A percentile compares a stretch with the other conserved stretches of the same genome.
Conservation (phyloP, 2,888 invertebrate genomes). For the Sericinus montela region DNA sequence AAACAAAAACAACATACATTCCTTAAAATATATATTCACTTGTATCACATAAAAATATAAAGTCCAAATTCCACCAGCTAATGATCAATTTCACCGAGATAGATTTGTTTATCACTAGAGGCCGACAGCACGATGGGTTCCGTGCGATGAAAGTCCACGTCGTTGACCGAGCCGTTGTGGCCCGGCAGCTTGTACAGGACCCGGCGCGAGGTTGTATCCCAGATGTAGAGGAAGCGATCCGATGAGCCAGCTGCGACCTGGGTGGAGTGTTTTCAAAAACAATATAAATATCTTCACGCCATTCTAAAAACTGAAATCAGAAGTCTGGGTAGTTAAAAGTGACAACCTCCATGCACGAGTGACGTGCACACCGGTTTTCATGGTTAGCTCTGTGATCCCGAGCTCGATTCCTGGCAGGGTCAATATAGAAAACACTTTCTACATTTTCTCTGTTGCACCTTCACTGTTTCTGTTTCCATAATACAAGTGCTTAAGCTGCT, state of each 20-base stretch:
- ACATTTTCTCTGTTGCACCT: too few relatives aligned
- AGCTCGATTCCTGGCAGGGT: too few relatives aligned
- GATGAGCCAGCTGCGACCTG: constrained; percentile 91
- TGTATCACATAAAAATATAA: background rate
- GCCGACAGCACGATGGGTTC: constrained; percentile 97
- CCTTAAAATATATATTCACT: constrained; percentile 9
- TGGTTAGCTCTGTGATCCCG: too few relatives aligned
- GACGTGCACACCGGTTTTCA: too few relatives aligned
- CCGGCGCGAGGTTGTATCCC: constrained; percentile 96
- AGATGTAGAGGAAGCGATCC: constrained; percentile 96
- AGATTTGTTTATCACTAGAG: constrained; percentile 97
- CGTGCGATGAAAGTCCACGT: constrained; percentile 95
- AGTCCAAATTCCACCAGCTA: constrained; percentile 22
- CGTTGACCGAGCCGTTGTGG: constrained; percentile 98
- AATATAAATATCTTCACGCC: too few relatives aligned
- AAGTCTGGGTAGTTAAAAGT: too few relatives aligned
- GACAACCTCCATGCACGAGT: too few relatives aligned
- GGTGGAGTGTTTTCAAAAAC: too few relatives aligned
- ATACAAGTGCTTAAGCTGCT: too few relatives aligned
- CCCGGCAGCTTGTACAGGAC: constrained; percentile 98
- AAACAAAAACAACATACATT: background rate
- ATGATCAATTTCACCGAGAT: constrained; percentile 94
- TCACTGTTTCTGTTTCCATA: too few relatives aligned
- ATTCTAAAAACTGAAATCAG: too few relatives aligned
- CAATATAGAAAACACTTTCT: too few relatives aligned